These are phyloP conservation scores for Petrophora chlorosata DNA, from an alignment of 2,888 invertebrate species.

Conservation along the genomic window DNA sequence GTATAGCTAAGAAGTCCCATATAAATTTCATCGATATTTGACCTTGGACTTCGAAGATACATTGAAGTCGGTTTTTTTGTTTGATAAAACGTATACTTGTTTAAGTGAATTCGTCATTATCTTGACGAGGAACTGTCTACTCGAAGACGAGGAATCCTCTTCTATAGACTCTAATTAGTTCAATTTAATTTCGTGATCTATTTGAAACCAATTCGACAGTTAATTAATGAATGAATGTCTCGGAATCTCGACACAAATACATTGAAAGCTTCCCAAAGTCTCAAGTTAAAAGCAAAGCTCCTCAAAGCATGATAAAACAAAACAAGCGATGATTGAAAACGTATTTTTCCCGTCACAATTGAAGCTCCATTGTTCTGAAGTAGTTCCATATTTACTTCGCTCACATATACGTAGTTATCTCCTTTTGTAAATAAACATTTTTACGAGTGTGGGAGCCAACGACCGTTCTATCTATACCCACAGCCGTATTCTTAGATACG, in stretches of 20 bases:
- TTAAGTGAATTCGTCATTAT: no score
- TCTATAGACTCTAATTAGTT: no score
- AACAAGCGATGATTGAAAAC: conserved; percentile 32
- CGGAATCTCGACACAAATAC: conserved; percentile 6
- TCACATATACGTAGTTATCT: conserved; percentile 19
- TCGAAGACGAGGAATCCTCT: no score
- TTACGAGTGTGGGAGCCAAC: conserved; percentile 18
- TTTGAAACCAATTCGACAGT: conserved; percentile 10
- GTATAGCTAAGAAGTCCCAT: no score
- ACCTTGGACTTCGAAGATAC: no score
- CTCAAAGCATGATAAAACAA: conserved; percentile 25
- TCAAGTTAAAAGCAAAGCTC: conserved; percentile 27
- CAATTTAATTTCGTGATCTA: conserved; percentile 9
- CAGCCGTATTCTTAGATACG: conserved; percentile 20
- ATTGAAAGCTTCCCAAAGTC: no score
- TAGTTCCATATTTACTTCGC: conserved; percentile 15
- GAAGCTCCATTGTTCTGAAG: conserved; percentile 4
- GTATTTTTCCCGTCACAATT: conserved; percentile 29
- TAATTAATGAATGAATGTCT: no score
- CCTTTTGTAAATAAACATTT: conserved; percentile 27
- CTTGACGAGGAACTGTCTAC: no score
- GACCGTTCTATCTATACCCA: conserved; percentile 17
- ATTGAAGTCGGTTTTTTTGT: no score
- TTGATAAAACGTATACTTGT: no score
- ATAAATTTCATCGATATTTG: no score